phyloP scores from a whole-genome alignment of 2,888 invertebrate genomes.

The Sinhomidia bicolor region DNA sequence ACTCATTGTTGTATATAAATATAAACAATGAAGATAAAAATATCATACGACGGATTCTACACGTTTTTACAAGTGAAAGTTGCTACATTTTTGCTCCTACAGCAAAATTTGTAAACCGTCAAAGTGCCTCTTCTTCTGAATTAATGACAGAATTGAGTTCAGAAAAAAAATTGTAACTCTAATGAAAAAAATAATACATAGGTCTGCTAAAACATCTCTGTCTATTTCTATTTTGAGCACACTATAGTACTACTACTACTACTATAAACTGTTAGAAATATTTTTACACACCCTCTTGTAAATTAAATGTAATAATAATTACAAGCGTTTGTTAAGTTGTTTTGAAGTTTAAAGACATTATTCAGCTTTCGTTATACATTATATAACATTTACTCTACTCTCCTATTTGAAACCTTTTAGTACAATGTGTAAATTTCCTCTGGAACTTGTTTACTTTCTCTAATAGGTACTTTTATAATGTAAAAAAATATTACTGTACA shows the following conservation, averaged over 20 bases:
- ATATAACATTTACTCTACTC: too few relatives aligned
- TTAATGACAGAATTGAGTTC: neutral
- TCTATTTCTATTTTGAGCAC: neutral
- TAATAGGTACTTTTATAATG: too few relatives aligned
- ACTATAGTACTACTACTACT: neutral
- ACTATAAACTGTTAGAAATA: neutral
- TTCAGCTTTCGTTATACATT: too few relatives aligned
- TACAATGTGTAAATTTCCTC: conserved; percentile 2
- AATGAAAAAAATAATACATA: neutral
- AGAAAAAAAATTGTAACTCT: neutral
- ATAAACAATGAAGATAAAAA: neutral
- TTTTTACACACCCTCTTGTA: neutral
- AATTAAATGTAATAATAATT: neutral
- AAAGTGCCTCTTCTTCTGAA: too few relatives aligned
- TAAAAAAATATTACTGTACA: too few relatives aligned
- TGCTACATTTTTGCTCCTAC: neutral
- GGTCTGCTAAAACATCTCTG: too few relatives aligned
- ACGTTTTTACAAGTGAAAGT: neutral
- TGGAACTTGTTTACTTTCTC: too few relatives aligned
- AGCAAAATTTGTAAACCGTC: neutral
- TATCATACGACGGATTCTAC: neutral
- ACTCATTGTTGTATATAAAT: neutral
- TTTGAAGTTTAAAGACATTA: too few relatives aligned
- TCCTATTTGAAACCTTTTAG: conserved; percentile 23
- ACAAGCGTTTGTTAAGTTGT: neutral